Base-by-base conservation (phyloP, 2,888 invertebrate genomes). In the Melanophora roralis region DNA sequence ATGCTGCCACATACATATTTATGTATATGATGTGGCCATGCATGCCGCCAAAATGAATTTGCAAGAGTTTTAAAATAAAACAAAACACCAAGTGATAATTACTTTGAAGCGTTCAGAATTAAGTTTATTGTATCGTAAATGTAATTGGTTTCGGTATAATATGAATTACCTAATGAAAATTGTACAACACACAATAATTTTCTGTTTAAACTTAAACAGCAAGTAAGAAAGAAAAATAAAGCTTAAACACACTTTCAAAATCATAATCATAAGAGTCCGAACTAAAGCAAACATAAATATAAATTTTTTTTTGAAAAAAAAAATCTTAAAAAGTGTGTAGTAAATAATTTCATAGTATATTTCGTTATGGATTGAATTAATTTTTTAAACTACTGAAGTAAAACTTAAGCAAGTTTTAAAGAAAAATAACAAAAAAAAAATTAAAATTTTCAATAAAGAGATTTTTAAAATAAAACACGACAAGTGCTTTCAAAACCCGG, bases 131-230 rank as follows among this genome's bases (percentile, higher is more conserved):
- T 85, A 84, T 84, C 85, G 85, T 88, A 87, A 87, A 87, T 86
- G 87, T 85, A 87, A 88, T 87, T 88, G 87, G 86, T 86, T 87
- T 85, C 83, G 87, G 86, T 82, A 81, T 85, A 85, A 86, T 74
- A 60, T 65, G 71, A 68, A 72, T 69, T 57, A 68, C 45, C 60
- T 45, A 55, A 76, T 75, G 60, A 40, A 68, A 76, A 65, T 51
- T 49, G 40, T 23, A 1, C n/a, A 12, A 47, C 9, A 57, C 36
- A 34, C 12, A 55, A 32, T 51, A 6, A 19, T 64, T 64, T 12
- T 34, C 11, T 11, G 3, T 38, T 27, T 12, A 2, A 12, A 3
- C n/a, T 36, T 23, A 6, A n/a, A n/a, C n/a, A n/a, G n/a, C n/a
- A n/a, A n/a, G n/a, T n/a, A n/a, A n/a, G 21, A n/a, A 14, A 51